phyloP scores from a whole-genome alignment of 2,888 invertebrate species.

The Bimastos eiseni region DNA sequence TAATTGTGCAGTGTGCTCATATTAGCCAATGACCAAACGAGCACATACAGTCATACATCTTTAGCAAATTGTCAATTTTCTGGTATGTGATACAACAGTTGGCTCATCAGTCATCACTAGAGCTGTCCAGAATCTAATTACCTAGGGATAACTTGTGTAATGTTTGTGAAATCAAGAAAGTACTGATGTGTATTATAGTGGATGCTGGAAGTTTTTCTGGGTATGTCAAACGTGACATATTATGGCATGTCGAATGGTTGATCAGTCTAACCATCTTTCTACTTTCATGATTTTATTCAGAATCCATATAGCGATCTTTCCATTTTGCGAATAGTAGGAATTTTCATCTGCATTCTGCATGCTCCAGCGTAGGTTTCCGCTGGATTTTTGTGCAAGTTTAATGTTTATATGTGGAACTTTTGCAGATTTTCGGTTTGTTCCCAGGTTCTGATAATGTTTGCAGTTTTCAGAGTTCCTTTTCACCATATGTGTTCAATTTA shows the following conservation, averaged over 20 bases:
- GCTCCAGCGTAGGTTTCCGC: background rate
- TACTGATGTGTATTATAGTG: background rate
- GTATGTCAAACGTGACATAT: background rate
- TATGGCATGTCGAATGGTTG: background rate
- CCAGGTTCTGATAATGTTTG: background rate
- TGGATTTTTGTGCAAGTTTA: background rate
- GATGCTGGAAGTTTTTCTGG: background rate
- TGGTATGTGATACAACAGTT: background rate
- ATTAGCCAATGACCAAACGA: background rate
- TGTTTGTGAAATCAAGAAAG: background rate
- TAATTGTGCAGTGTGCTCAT: background rate
- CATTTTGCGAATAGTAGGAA: background rate
- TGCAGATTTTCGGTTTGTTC: background rate
- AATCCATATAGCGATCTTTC: background rate
- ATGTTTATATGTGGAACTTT: background rate
- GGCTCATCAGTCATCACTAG: background rate
- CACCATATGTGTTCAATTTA: background rate
- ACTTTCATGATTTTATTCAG: background rate
- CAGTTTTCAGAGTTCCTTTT: background rate
- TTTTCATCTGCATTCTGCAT: background rate
- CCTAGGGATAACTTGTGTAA: background rate
- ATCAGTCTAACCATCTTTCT: background rate
- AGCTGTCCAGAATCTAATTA: background rate
- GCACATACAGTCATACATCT: background rate
- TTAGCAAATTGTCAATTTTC: background rate